Conservation (phyloP, 2,113 vertebrate genomes). For the Nycticryphes semicollaris region DNA sequence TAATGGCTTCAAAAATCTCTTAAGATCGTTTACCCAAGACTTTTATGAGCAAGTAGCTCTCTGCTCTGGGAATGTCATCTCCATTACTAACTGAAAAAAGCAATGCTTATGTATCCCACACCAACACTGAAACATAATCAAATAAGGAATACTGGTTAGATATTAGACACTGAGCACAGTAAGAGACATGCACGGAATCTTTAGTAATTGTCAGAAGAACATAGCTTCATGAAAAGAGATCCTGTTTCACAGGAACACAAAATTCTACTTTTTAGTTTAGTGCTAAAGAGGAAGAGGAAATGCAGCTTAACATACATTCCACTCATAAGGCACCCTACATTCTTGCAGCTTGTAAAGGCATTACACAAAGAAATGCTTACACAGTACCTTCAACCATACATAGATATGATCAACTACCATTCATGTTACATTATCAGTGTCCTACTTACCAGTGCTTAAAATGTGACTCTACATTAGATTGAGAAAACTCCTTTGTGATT, state of each 20-base stretch:
- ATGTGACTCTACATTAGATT: slow-evolving; percentile 23
- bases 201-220: neutral
- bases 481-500: slow-evolving; percentile 49
- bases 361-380: neutral
- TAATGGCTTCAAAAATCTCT: neutral
- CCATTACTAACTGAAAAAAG: neutral
- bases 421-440: neutral
- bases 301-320: accelerated
- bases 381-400: neutral
- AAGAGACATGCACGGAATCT: neutral
- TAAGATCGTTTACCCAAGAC: neutral
- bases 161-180: neutral
- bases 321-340: neutral
- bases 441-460: neutral
- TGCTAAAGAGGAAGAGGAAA: neutral
- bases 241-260: neutral
- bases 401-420: neutral
- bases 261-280: neutral
- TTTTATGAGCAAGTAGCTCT: neutral
- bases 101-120: neutral
- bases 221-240: neutral
- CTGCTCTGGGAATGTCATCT: neutral
- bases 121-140: slow-evolving; percentile 15
- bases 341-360: neutral
- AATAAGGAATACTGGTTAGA: neutral